Evolutionary conservation across 1,140 invertebrate genomes (phyloP).

Genomic region (Conus ventricosus): DNA sequence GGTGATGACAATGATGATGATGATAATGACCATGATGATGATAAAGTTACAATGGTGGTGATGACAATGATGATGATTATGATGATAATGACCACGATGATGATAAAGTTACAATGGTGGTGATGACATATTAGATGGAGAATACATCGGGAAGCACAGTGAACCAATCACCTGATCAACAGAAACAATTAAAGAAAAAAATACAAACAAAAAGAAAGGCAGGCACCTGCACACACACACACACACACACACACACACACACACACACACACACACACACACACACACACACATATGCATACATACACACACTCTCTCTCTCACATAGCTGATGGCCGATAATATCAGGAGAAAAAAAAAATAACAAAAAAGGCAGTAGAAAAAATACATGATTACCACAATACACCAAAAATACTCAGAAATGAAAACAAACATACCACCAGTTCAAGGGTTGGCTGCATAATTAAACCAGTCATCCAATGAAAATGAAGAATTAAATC

Average conservation of each 20-base stretch:
- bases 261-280: too few species aligned
- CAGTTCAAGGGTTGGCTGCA: conserved; percentile 32
- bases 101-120: neutral
- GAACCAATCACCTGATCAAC: too few species aligned
- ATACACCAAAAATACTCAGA: neutral
- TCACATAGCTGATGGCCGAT: too few species aligned
- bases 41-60: neutral
- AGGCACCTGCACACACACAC: too few species aligned
- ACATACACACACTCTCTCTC: too few species aligned
- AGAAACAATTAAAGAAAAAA: neutral
- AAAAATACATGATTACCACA: neutral
- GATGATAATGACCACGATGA: conserved; percentile 2
- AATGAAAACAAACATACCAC: conserved; percentile 25
- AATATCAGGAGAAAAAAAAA: neutral
- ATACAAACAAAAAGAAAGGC: neutral
- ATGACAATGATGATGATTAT: neutral
- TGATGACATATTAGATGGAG: neutral
- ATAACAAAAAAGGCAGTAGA: neutral
- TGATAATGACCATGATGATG: neutral
- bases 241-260: too few species aligned
- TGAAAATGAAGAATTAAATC: neutral
- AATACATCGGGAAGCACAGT: too few species aligned
- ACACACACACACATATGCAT: too few species aligned
- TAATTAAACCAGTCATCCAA: neutral
- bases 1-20: too few species aligned